Conservation (phyloP, 2,888 invertebrate genomes). For the Lasiommata megera region DNA sequence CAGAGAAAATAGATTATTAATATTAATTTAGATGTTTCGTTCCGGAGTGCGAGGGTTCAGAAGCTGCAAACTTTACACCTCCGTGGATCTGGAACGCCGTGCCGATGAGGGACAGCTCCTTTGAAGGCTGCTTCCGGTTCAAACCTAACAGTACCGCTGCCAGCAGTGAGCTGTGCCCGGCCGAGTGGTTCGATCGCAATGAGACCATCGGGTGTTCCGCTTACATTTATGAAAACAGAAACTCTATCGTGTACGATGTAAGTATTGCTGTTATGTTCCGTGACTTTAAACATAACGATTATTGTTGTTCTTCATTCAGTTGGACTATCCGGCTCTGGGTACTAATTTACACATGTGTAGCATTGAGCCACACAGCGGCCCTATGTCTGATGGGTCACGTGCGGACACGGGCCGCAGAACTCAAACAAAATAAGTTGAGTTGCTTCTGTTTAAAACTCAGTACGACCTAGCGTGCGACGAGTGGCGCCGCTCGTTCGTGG, state of each 20-base stretch:
- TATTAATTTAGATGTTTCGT: not conserved
- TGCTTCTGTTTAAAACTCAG: constrained; percentile 54
- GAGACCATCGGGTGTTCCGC: constrained; percentile 43
- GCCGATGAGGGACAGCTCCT: constrained; percentile 48
- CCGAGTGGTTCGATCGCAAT: constrained; percentile 46
- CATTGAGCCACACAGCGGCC: too few relatives aligned
- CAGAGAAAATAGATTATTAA: not conserved
- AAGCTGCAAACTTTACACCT: constrained; percentile 49
- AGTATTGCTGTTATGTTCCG: constrained; percentile 36
- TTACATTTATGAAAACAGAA: constrained; percentile 52
- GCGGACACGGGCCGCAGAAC: too few relatives aligned
- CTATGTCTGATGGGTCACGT: too few relatives aligned
- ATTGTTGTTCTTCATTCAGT: too few relatives aligned
- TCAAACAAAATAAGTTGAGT: too few relatives aligned
- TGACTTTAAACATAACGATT: too few relatives aligned
- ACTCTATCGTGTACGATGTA: constrained; percentile 63
- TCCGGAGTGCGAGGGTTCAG: constrained; percentile 49
- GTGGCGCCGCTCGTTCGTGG: constrained; percentile 87
- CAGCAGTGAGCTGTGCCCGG: constrained; percentile 43
- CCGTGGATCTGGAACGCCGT: constrained; percentile 70
- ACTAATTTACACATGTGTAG: too few relatives aligned
- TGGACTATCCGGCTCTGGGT: too few relatives aligned
- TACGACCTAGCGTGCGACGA: constrained; percentile 82
- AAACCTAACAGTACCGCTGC: constrained; percentile 33
- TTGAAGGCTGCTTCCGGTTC: constrained; percentile 72